Base-by-base conservation (phyloP, 2,797 vertebrate genomes). In the Enteromius mattozi region DNA sequence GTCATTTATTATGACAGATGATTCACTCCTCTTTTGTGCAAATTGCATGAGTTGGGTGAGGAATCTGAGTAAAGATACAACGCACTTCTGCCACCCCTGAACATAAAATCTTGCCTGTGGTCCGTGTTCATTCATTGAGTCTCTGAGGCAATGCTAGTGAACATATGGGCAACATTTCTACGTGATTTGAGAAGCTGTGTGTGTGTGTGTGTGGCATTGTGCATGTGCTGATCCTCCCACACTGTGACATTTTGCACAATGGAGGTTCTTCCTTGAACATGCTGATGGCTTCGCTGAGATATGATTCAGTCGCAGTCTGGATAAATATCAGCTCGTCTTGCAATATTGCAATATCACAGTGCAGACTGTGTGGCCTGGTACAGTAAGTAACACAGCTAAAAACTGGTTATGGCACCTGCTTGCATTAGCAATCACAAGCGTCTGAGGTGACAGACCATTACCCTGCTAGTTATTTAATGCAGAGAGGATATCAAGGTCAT, bases 161-260 rank as follows among this genome's bases (percentile, higher is more conserved):
- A 83, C 68, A 80, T 42, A 68, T 70, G 78, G 24, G 40, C 33
- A 33, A 61, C 76, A 85, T 80, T 87, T 80, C 75, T 85, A 30
- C 78, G 65, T 77, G 83, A 24, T 86, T 86, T 33, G 42, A 54
- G 24, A 81, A 51, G 51, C 66, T 45, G 24, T 87, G 51, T 84
- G 69, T 83, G 59, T 80, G 78, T 84, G 75, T 86, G 71, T 78
- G 72, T 83, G 54, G 33, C 59, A 85, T 63, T 86, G 80, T 85
- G 78, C 80, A 83, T 78, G 66, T 83, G 85, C 84, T 85, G 84
- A 81, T 88, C 80, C 85, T 85, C 87, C 77, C 65, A 85, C 84
- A 86, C 86, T 81, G 85, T 90, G 86, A 87, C 87, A 88, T 88
- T 88, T 88, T 63, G 33, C 54, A 85, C 86, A 88, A 86, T 85